Conservation (phyloP, 2,888 invertebrate species). For the Agonopterix arenella region DNA sequence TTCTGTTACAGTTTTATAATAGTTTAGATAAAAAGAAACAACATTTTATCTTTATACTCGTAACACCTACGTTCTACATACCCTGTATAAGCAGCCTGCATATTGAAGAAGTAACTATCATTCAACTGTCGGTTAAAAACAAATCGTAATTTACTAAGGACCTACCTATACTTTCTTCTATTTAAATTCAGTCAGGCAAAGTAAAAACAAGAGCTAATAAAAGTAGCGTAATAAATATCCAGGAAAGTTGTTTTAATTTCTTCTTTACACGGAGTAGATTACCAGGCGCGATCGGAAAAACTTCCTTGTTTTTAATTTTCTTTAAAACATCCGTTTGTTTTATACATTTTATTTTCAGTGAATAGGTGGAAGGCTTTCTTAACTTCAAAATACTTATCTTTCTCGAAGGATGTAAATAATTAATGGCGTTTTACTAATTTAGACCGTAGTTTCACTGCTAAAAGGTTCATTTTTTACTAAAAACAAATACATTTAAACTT, state of each 20-base stretch:
- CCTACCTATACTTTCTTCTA: conserved; percentile 29
- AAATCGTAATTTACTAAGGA: conserved; percentile 15
- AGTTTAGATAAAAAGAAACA: no score
- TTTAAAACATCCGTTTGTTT: conserved; percentile 72
- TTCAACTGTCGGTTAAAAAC: conserved; percentile 7
- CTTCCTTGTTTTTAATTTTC: conserved; percentile 76
- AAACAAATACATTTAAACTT: conserved; percentile 45
- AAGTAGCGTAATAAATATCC: conserved; percentile 74
- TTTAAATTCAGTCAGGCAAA: conserved; percentile 51
- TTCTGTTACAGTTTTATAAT: no score
- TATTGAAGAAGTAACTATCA: no score
- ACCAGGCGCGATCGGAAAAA: conserved; percentile 62
- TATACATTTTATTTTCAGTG: conserved; percentile 65
- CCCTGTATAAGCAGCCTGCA: no score
- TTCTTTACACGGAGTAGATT: conserved; percentile 72
- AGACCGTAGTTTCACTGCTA: conserved; percentile 36
- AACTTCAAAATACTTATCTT: conserved; percentile 63
- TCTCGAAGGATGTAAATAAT: conserved; percentile 45
- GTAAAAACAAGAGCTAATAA: conserved; percentile 55
- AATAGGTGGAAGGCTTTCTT: conserved; percentile 67
- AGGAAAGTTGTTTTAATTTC: conserved; percentile 75
- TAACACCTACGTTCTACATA: no score
- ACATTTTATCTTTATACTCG: no score
- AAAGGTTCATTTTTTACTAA: conserved; percentile 46
- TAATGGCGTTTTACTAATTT: conserved; percentile 32